These are phyloP conservation scores for Brienomyrus longianalis DNA, from an alignment of 2,113 vertebrate species.

Conservation along the genomic window DNA sequence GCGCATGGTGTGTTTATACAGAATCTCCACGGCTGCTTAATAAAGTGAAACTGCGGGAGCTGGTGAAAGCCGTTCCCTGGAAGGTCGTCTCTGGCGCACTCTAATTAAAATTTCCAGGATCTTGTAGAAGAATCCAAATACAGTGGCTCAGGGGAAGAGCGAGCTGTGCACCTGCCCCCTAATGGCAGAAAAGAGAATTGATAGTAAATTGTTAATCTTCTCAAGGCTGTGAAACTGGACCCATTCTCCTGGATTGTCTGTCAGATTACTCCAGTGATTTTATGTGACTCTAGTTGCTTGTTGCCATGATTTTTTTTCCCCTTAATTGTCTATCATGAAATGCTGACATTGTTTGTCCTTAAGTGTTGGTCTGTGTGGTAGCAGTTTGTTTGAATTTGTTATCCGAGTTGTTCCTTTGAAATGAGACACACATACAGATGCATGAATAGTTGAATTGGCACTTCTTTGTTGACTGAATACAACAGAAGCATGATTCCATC, in stretches of 20 bases:
- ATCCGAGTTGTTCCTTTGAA: neutral
- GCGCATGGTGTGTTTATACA: neutral
- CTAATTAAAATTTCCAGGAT: neutral
- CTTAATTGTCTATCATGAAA: neutral
- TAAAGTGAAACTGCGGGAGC: neutral
- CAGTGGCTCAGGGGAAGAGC: no score
- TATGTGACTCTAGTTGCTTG: neutral
- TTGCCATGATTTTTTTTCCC: neutral
- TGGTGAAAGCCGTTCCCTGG: neutral
- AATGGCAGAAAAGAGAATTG: neutral
- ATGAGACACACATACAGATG: neutral
- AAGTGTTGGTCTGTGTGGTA: neutral
- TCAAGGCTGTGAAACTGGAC: neutral
- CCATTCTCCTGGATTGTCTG: neutral
- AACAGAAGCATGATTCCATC: neutral
- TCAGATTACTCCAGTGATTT: neutral
- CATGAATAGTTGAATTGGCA: neutral
- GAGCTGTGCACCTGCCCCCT: conserved; percentile 1
- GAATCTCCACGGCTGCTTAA: neutral
- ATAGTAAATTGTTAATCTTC: neutral
- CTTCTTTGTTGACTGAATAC: neutral
- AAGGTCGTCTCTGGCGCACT: neutral
- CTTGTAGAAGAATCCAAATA: neutral
- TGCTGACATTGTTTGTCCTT: neutral
- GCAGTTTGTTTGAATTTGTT: neutral